Evolutionary conservation across 2,888 invertebrate genomes (phyloP), one percentile per base, ranked within the genome.

Genomic region (Chelonus formosanus): DNA sequence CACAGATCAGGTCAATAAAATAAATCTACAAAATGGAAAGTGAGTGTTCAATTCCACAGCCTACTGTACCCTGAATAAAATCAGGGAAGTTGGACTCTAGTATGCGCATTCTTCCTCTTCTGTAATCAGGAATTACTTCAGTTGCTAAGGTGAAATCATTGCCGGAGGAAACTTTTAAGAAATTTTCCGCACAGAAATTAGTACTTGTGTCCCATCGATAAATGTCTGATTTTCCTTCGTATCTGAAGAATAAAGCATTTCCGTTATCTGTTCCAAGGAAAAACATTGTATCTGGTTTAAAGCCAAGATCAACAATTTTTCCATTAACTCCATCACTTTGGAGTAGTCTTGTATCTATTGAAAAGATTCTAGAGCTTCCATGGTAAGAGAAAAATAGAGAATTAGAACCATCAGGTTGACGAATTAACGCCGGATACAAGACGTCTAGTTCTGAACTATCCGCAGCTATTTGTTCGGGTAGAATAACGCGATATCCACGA

Each of bases 81-180:
- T 90, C 89, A 1, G 87, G 88, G 80, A 90, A 90, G 79, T 90
- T 90, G 73, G 89, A 89, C 76, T 90, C 88, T 67, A 90, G 77
- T 0, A 88, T 86, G 58, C 89, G 84, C 86, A 90, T 89, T 61
- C 86, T 84, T 55, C 86, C 85, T 53, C 86, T 84, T 71, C 85
- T 86, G 75, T 87, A 86, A 74, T 89, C 90, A 6, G 89, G 86
- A 45, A 88, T 79, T 0, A 87, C 89, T 69, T 89, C 88, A 7
- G 89, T 90, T 10, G 88, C 86, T 75, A 90, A 77, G 65, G 86
- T 84, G 73, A 88, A 88, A 3, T 85, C 66, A 52, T 84, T 83
- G 43, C 86, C 86, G 65, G 86, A 85, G 70, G 88, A 87, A n/a
- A 89, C 88, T 10, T 85, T 79, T 65, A 85, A 80, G 73, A 89